phyloP scores from a whole-genome alignment of 2,113 vertebrate genomes.

The Paramormyrops kingsleyae region DNA sequence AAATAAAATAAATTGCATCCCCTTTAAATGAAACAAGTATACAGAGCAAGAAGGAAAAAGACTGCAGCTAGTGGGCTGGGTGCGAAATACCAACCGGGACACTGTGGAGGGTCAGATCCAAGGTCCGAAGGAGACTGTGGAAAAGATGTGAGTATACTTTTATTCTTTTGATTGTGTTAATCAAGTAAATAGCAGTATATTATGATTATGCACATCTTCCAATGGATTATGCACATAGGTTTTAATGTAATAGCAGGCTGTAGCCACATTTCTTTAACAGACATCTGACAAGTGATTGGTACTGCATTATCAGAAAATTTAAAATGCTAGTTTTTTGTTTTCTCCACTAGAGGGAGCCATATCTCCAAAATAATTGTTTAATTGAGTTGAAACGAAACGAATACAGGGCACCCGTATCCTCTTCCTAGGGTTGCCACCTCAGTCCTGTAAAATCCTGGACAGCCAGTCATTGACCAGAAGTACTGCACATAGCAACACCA shows the following conservation, averaged over 20 bases:
- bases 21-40: constrained; percentile 28
- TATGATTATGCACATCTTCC: neutral
- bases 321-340: neutral
- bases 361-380: neutral
- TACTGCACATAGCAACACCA: neutral
- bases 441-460: neutral
- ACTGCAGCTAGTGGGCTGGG: constrained; percentile 46
- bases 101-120: constrained; percentile 48
- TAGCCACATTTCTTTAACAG: neutral
- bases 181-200: neutral
- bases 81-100: constrained; percentile 43
- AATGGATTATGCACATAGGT: neutral
- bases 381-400: neutral
- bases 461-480: neutral
- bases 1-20: neutral
- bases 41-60: constrained; percentile 43
- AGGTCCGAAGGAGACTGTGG: constrained; percentile 37
- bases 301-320: no score
- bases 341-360: constrained; percentile 22
- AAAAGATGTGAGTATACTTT: constrained; percentile 43
- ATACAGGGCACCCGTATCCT: neutral
- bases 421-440: neutral
- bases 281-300: neutral
- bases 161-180: neutral
- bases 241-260: neutral